phyloP scores from a whole-genome alignment of 1,140 invertebrate species.

The Achroia grisella region DNA sequence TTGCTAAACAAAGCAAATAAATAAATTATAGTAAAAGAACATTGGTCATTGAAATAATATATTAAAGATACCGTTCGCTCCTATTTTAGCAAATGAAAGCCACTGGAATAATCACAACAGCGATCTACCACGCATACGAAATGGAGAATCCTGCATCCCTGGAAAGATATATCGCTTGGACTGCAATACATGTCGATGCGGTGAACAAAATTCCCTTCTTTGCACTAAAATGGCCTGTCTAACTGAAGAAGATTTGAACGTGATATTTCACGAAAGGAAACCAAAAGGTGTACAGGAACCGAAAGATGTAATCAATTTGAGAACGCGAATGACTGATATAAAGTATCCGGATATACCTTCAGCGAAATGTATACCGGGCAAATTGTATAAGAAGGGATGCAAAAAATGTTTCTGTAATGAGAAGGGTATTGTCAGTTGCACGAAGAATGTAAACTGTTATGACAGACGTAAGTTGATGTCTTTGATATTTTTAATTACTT shows the following conservation, averaged over 20 bases:
- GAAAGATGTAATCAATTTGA: too few relatives aligned
- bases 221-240: slow-evolving; percentile 49
- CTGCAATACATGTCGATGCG: slow-evolving; percentile 65
- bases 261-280: background rate
- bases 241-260: slow-evolving; percentile 5
- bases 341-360: slow-evolving; percentile 3
- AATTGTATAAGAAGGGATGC: slow-evolving; percentile 31
- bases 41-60: too few relatives aligned
- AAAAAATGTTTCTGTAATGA: slow-evolving; percentile 33
- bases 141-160: slow-evolving; percentile 40
- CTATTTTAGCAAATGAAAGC: slow-evolving; percentile 18
- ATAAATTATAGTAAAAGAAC: too few relatives aligned
- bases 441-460: slow-evolving; percentile 3
- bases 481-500: too few relatives aligned
- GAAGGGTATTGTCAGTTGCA: slow-evolving; percentile 14
- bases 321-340: background rate
- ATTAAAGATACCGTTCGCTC: too few relatives aligned
- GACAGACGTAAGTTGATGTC: too few relatives aligned
- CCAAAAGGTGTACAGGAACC: too few relatives aligned
- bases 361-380: slow-evolving; percentile 23
- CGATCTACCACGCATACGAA: slow-evolving; percentile 19
- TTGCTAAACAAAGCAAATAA: too few relatives aligned
- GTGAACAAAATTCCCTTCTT: slow-evolving; percentile 30
- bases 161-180: slow-evolving; percentile 51
- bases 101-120: background rate